Percentiles rank a stretch among this genome's conserved stretches.
Conservation (phyloP, 2,113 vertebrate species). For the Agelaius tricolor region DNA sequence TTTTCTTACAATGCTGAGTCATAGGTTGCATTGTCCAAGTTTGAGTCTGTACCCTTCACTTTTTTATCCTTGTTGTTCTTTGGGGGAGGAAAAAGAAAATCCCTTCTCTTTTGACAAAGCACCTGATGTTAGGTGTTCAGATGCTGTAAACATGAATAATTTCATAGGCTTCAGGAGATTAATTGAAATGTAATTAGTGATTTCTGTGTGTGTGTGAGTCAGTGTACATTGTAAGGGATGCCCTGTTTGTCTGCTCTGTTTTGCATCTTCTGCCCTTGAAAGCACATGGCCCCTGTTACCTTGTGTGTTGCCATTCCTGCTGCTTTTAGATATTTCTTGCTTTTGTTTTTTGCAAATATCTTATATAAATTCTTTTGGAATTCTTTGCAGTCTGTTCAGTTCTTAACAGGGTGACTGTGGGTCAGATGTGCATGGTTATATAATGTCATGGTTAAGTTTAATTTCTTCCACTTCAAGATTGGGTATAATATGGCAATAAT, state of each 20-base stretch:
- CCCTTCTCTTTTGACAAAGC: background rate
- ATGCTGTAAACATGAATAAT: background rate
- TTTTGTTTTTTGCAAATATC: background rate
- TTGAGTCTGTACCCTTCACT: background rate
- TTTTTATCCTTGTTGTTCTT: background rate
- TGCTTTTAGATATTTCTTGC: background rate
- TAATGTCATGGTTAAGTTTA: background rate
- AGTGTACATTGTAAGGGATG: background rate
- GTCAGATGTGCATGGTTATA: background rate
- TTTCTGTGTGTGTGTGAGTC: background rate
- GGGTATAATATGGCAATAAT: background rate
- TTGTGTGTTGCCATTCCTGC: background rate
- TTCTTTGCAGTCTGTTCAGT: fast-evolving
- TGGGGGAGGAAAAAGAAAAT: fast-evolving
- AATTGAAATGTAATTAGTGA: background rate
- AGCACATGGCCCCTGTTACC: background rate
- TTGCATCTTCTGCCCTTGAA: background rate
- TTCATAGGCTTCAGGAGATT: background rate
- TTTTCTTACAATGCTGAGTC: background rate
- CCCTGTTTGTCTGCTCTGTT: background rate
- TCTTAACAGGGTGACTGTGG: background rate
- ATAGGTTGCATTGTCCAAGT: background rate
- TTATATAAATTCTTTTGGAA: background rate
- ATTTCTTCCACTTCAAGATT: background rate
- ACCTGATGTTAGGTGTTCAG: background rate